A percentile compares a stretch with the other conserved stretches of the same genome.
phyloP scores from a whole-genome alignment of 1,140 invertebrate genomes.

The Aphis gossypii region DNA sequence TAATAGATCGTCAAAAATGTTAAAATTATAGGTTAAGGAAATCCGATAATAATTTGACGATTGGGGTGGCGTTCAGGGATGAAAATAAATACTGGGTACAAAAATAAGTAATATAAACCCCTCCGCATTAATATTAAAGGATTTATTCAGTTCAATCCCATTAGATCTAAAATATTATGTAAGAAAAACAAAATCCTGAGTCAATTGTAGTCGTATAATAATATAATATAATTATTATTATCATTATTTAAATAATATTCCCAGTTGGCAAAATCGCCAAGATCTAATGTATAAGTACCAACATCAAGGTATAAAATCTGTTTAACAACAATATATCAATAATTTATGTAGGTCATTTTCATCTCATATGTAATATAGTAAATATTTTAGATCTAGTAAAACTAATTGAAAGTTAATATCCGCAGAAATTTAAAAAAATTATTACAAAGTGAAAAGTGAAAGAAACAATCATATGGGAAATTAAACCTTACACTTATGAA shows the following conservation, averaged over 20 bases:
- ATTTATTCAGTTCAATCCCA: not conserved
- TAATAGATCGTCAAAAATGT: not conserved
- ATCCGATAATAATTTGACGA: slow-evolving; percentile 17
- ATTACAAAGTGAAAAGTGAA: slow-evolving; percentile 30
- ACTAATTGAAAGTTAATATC: slow-evolving; percentile 19
- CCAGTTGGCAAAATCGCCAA: not conserved
- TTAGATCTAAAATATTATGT: not conserved
- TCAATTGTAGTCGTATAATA: not conserved
- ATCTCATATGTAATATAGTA: not conserved
- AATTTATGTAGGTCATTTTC: not conserved
- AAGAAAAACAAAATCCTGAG: not conserved
- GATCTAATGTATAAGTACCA: not conserved
- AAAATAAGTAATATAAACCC: not conserved
- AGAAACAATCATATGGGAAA: slow-evolving; percentile 14
- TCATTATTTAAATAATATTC: not conserved
- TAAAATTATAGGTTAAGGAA: not conserved
- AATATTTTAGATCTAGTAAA: not conserved
- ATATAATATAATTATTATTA: not conserved
- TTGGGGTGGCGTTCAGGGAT: not conserved
- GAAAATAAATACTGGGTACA: not conserved
- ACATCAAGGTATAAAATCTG: not conserved
- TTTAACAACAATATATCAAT: not conserved
- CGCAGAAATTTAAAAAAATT: not conserved
- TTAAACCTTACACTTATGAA: slow-evolving; percentile 18
- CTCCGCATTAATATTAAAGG: not conserved